Percentiles rank a stretch among this genome's conserved stretches.
Conservation (phyloP, 1,140 invertebrate species). For the Cephus cinctus region DNA sequence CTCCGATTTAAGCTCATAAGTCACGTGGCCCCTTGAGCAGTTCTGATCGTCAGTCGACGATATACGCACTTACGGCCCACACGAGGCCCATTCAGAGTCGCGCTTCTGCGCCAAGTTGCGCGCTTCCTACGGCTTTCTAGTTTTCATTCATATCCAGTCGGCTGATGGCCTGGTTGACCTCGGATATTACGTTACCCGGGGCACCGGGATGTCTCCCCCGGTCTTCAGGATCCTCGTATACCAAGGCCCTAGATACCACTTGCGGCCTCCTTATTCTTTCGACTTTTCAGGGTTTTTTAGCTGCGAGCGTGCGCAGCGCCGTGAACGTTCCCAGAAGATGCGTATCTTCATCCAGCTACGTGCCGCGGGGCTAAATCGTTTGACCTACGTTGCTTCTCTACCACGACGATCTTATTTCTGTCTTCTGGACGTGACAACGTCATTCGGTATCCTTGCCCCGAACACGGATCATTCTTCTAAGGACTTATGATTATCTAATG, state of each 20-base stretch:
- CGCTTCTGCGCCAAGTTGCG: not conserved
- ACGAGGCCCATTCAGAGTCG: not conserved
- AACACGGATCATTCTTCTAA: too few relatives aligned
- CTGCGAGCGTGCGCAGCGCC: not conserved
- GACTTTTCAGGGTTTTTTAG: conserved; percentile 3
- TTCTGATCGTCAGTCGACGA: not conserved
- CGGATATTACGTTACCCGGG: conserved; percentile 22
- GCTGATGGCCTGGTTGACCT: conserved; percentile 18
- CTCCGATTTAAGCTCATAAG: not conserved
- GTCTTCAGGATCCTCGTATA: too few relatives aligned
- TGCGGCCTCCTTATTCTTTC: conserved; percentile 1
- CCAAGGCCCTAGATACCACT: too few relatives aligned
- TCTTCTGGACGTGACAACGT: not conserved
- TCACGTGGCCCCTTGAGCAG: too few relatives aligned
- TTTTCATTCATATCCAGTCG: conserved; percentile 25
- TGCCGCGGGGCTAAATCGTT: conserved; percentile 17
- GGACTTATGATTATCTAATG: too few relatives aligned
- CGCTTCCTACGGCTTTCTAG: conserved; percentile 1
- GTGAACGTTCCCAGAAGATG: conserved; percentile 8
- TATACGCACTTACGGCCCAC: conserved; percentile 3
- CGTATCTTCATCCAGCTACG: conserved; percentile 10
- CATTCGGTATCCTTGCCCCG: too few relatives aligned
- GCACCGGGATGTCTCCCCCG: too few relatives aligned
- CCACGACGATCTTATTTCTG: too few relatives aligned
- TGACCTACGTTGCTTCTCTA: conserved; percentile 6